Evolutionary conservation across 2,888 invertebrate species (phyloP), one percentile per base, ranked within the genome.

Genomic region (Tridacna gigas): DNA sequence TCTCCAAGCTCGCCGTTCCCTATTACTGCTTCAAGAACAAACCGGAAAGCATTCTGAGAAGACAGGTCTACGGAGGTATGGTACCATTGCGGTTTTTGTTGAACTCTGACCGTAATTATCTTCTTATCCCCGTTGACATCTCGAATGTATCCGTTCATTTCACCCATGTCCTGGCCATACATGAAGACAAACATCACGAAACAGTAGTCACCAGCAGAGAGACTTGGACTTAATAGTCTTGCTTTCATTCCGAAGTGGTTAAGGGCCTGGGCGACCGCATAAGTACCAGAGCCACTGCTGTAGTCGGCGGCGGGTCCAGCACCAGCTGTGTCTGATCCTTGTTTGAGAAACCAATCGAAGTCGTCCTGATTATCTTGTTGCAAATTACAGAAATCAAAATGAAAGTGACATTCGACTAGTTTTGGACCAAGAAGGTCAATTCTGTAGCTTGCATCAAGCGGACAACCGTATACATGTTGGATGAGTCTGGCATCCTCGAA

Each of bases 1-100:
- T 89, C 89, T 15, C 89, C 86, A 18, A 63, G 71, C 71, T 89
- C 89, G 22, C 86, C 84, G 67, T 80, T 79, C 22, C 89, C 89
- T 25, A 87, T 89, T 51, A 73, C 63, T 5, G 89, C 89, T 45
- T 89, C 89, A 20, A 89, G 61, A 22, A 22, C 69, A 56, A 82
- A 56, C 25, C 18, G 60, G 63, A 79, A 73, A n/a, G 56, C 20
- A 13, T 47, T 67, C 15, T 45, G n/a, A 12, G 82, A 61, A 25
- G 61, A 26, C 25, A 82, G 18, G 28, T 79, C 74, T 0, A 63
- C 71, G 15, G 78, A 75, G 5, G 66, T 69, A 51, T 82, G 82
- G 63, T 79, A 79, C 82, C 82, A 82, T 25, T 75, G 78, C 25
- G 69, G 75, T 4, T 63, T 22, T 4, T 74, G 69, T n/a, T 74